These are phyloP conservation scores for Eueides isabella DNA, from an alignment of 1,140 invertebrate species.

Conservation along the genomic window DNA sequence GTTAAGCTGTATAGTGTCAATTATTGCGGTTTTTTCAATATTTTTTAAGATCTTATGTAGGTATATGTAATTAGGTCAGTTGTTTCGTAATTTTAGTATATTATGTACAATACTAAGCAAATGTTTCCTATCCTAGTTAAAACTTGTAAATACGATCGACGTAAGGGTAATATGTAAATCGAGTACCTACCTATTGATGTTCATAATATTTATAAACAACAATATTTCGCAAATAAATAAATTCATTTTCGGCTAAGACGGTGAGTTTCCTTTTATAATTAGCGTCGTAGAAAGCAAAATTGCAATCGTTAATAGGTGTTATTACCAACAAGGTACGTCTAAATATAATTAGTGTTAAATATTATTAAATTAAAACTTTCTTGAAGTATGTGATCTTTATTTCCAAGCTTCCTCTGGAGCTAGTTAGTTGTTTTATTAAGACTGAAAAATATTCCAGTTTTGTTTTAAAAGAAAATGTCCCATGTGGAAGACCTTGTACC, in stretches of 20 bases:
- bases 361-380: conserved; percentile 67
- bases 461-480: conserved; percentile 59
- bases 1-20: conserved; percentile 80
- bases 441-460: conserved; percentile 79
- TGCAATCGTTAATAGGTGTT: conserved; percentile 72
- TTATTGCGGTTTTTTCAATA: conserved; percentile 77
- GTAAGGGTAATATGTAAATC: conserved; percentile 72
- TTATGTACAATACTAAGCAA: conserved; percentile 75
- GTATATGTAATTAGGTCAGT: conserved; percentile 65
- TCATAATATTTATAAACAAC: conserved; percentile 68
- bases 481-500: conserved; percentile 63
- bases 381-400: conserved; percentile 57
- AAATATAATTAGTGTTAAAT: conserved; percentile 76
- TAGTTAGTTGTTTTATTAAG: conserved; percentile 73
- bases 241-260: conserved; percentile 67
- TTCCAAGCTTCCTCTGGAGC: conserved; percentile 55
- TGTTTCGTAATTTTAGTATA: conserved; percentile 75
- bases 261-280: conserved; percentile 79
- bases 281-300: conserved; percentile 74
- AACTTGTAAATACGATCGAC: conserved; percentile 65
- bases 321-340: conserved; percentile 66
- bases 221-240: conserved; percentile 63
- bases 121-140: conserved; percentile 80
- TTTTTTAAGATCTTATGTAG: conserved; percentile 78
- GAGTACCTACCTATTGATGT: conserved; percentile 78